Percentiles rank a stretch among this genome's conserved stretches.
These are phyloP conservation scores for Drosophila triauraria DNA, from an alignment of 1,140 invertebrate species.

Conservation along the genomic window DNA sequence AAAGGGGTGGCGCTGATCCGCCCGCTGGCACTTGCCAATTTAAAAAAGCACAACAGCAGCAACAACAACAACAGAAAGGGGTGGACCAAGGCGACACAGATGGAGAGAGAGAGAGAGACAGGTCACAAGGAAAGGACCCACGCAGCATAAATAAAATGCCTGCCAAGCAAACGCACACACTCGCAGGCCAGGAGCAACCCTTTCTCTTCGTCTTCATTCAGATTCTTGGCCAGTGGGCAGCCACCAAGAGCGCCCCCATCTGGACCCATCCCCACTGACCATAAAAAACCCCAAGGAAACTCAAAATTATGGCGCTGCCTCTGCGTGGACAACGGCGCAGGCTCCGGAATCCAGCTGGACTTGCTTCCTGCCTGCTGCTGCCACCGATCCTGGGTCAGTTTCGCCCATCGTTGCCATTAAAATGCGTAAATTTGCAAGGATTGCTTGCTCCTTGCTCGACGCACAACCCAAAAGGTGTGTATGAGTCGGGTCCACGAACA, in stretches of 20 bases:
- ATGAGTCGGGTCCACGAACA: background rate
- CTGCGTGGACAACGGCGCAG: constrained; percentile 25
- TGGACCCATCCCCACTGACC: constrained; percentile 12
- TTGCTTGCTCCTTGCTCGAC: constrained; percentile 20
- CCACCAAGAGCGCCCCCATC: constrained; percentile 6
- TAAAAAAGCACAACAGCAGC: constrained; percentile 62
- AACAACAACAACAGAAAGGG: constrained; percentile 13
- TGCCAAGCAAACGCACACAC: constrained; percentile 60
- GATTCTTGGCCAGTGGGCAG: constrained; percentile 47
- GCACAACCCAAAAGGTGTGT: constrained; percentile 3
- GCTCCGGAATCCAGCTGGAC: constrained; percentile 28
- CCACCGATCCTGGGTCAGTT: constrained; percentile 36
- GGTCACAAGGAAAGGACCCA: constrained; percentile 70
- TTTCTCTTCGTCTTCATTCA: constrained; percentile 33
- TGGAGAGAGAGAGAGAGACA: constrained; percentile 10
- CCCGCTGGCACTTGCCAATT: constrained; percentile 81
- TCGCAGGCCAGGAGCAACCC: constrained; percentile 48
- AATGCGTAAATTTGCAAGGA: constrained; percentile 75
- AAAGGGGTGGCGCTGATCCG: constrained; percentile 60
- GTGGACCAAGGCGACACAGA: constrained; percentile 8
- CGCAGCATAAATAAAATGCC: constrained; percentile 81
- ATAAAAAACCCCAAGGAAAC: constrained; percentile 55
- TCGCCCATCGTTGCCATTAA: constrained; percentile 57
- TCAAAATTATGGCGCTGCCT: constrained; percentile 71
- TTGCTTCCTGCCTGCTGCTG: background rate